Conservation (phyloP, 2,113 vertebrate genomes). For the Podiceps cristatus region DNA sequence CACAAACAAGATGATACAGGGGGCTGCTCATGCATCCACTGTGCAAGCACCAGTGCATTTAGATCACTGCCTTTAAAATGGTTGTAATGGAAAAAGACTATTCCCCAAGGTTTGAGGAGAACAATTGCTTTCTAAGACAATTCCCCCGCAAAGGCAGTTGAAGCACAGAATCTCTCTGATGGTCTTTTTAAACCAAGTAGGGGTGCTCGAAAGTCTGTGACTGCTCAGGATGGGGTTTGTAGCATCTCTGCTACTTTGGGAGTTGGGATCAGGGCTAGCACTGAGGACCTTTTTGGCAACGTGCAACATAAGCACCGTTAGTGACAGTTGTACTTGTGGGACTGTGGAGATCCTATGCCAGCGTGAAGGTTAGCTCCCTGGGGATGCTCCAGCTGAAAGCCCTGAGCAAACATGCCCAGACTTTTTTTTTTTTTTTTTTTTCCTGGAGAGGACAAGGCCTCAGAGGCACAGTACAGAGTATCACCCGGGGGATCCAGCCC, state of each 20-base stretch:
- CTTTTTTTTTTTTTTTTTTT: background rate
- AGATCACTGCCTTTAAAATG: background rate
- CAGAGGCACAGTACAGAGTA: background rate
- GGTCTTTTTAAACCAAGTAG: background rate
- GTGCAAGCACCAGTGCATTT: background rate
- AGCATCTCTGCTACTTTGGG: background rate
- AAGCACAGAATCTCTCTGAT: background rate
- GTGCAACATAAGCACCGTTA: background rate
- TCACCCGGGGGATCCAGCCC: background rate
- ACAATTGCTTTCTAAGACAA: background rate
- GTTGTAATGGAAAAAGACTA: background rate
- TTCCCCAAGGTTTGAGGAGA: background rate
- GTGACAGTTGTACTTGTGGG: background rate
- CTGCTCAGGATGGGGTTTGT: background rate
- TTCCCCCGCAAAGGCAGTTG: background rate
- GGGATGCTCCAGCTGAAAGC: background rate
- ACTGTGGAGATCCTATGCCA: background rate
- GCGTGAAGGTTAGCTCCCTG: background rate
- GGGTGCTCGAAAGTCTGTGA: background rate
- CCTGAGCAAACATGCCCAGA: background rate
- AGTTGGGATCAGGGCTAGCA: accelerated
- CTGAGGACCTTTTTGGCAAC: background rate
- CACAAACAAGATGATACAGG: background rate
- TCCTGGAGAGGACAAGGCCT: background rate
- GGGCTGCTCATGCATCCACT: background rate